Evolutionary conservation across 2,113 vertebrate species (phyloP).

Genomic region (Muntiacus reevesi): DNA sequence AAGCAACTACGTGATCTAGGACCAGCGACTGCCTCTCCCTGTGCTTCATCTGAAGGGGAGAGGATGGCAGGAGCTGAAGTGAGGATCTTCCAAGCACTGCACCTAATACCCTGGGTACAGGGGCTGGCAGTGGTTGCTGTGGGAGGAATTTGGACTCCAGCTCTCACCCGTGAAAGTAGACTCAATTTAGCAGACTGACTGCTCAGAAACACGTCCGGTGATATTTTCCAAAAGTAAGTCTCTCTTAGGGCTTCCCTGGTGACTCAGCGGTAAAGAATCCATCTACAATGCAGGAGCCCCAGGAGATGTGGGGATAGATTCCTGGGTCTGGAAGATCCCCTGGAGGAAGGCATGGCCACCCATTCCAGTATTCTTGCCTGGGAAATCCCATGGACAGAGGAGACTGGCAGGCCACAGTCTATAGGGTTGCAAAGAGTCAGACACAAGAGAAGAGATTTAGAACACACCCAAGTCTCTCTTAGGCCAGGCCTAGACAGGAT

Average conservation of each 20-base stretch:
- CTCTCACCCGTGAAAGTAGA: rapidly evolving
- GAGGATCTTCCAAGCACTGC: not conserved
- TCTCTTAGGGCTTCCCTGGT: not conserved
- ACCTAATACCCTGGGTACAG: not conserved
- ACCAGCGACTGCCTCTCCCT: not conserved
- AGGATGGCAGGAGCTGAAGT: not conserved
- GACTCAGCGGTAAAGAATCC: not conserved
- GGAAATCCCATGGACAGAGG: not conserved
- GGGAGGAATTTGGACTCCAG: too few relatives aligned
- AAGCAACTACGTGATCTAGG: rapidly evolving
- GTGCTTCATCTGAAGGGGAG: not conserved
- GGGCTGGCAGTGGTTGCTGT: rapidly evolving
- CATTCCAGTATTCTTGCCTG: not conserved
- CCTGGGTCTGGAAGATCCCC: not conserved
- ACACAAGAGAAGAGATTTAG: not conserved
- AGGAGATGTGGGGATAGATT: not conserved
- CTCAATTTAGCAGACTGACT: rapidly evolving
- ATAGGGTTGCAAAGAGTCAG: not conserved
- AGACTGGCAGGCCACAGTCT: not conserved
- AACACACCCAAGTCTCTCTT: not conserved
- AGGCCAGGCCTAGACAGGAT: not conserved
- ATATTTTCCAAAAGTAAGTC: not conserved
- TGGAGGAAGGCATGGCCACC: not conserved
- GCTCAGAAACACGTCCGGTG: rapidly evolving
- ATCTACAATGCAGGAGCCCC: not conserved